Base-by-base conservation (phyloP, 1,140 invertebrate genomes). In the Contarinia nasturtii region DNA sequence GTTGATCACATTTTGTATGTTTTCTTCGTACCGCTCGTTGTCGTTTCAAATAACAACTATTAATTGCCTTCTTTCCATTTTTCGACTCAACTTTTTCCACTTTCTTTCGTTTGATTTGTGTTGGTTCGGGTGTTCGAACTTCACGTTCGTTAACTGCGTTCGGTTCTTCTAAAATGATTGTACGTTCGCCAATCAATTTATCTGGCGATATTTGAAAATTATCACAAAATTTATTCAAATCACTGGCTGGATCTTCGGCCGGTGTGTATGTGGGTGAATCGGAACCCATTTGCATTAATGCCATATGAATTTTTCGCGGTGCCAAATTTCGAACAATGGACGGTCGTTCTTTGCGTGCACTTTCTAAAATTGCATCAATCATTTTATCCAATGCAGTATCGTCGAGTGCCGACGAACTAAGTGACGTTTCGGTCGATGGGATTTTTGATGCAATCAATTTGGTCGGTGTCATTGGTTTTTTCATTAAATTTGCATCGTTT, bases 291-390 rank as follows among this genome's bases (percentile, higher is more conserved):
- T 38, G 17, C 12, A n/a, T 38, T 5, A n/a, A 14, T 14, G 12
- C 12, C 36, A 5, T 3, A 14, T 38, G 36, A 14, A 14, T 38
- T 38, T 18, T 14, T 7, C 22, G 21, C n/a, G 47, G 48, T 27
- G 27, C 60, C 61, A 43, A 62, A 61, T 11, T 57, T 57, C 4
- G 54, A 53, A 4, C 60, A 50, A 0, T 56, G 49, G 45, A 48
- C 52, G 46, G 43, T 17, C 43, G 47, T 40, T 63, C 50, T 54
- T 62, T 59, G 14, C 53, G 56, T 14, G 56, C 58, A 50, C 59
- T 63, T 51, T 60, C 55, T 15, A 63, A 46, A 11, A 63, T 63
- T 20, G 59, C 60, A 45, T 63, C 60, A 46, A 63, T 63, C 61
- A 63, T 63, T 19, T 56, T 55, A 47, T 61, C 60, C 44, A 63